Percentiles rank a stretch among this genome's conserved stretches.
phyloP scores from a whole-genome alignment of 1,140 invertebrate species.

The Psix sp. region DNA sequence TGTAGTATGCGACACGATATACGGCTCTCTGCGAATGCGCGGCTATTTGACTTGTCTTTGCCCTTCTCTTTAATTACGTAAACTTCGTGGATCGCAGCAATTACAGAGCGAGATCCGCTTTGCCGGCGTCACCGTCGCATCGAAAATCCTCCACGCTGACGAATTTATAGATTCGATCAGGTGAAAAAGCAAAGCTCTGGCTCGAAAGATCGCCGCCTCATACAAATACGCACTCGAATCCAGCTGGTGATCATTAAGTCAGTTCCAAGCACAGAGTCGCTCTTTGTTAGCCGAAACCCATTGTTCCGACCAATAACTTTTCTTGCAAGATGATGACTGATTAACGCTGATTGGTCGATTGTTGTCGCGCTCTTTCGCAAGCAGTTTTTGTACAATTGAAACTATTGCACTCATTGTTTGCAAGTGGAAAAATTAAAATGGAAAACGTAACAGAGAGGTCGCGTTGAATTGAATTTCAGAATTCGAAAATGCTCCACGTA shows the following conservation, averaged over 20 bases:
- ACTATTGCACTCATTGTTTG: no score
- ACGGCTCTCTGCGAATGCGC: constrained; percentile 41
- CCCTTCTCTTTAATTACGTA: constrained; percentile 53
- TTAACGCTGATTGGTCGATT: neutral
- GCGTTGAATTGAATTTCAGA: no score
- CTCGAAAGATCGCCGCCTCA: constrained; percentile 30
- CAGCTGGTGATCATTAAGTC: constrained; percentile 6
- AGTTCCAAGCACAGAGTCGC: neutral
- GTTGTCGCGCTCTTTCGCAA: no score
- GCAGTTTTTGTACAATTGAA: no score
- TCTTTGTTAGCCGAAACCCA: constrained; percentile 8
- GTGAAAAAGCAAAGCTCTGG: constrained; percentile 21
- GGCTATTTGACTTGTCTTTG: constrained; percentile 41
- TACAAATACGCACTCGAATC: constrained; percentile 26
- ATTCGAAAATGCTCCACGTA: no score
- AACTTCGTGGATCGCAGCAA: constrained; percentile 49
- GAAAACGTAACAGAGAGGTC: no score
- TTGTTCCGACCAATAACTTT: constrained; percentile 17
- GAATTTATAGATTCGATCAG: constrained; percentile 46
- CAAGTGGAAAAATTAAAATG: no score
- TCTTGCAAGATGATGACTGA: neutral
- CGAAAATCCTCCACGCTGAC: constrained; percentile 38
- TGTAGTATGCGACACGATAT: constrained; percentile 45
- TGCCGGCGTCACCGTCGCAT: constrained; percentile 22
- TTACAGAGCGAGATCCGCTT: constrained; percentile 39